Evolutionary conservation across 2,113 vertebrate genomes (phyloP).

Genomic region (Spermophilus dauricus): DNA sequence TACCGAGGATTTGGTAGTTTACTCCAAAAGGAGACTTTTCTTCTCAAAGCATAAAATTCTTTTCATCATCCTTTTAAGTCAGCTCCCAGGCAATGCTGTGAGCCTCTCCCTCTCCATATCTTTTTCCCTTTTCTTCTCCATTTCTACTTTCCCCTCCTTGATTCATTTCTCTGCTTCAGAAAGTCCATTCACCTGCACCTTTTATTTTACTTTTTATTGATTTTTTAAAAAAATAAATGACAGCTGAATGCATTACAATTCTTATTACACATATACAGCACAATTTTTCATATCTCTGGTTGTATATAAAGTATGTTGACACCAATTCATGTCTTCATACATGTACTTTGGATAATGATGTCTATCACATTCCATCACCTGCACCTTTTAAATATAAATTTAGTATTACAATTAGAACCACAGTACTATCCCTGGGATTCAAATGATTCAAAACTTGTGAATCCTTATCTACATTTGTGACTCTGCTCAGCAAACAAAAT

Average conservation of each 20-base stretch:
- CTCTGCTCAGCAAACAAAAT: background rate
- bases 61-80: background rate
- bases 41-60: background rate
- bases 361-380: background rate
- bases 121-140: background rate
- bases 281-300: too few species aligned
- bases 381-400: conserved; percentile 18
- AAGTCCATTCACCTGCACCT: background rate
- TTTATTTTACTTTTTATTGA: background rate
- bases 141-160: background rate
- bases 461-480: background rate
- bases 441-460: background rate
- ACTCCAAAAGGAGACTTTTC: background rate
- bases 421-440: background rate
- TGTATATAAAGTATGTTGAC: too few species aligned
- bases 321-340: too few species aligned
- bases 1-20: background rate
- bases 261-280: too few species aligned
- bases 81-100: too few species aligned
- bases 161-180: background rate
- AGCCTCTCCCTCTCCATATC: background rate
- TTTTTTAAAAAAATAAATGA: too few species aligned
- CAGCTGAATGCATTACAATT: too few species aligned
- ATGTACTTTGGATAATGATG: too few species aligned
- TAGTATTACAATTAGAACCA: background rate